These are phyloP conservation scores for Diogma glabrata DNA, from an alignment of 2,888 invertebrate genomes.

Conservation along the genomic window DNA sequence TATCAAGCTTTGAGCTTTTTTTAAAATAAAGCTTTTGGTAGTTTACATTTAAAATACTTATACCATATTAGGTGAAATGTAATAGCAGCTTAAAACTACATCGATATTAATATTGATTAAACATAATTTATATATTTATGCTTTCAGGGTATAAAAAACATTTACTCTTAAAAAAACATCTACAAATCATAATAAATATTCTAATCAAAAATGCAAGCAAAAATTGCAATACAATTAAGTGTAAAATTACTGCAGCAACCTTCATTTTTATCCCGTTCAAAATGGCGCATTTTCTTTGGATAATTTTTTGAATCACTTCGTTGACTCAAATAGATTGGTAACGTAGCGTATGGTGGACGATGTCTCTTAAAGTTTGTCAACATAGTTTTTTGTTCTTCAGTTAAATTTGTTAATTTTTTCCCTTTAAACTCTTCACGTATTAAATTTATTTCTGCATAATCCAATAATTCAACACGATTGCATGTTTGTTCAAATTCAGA, in stretches of 20 bases:
- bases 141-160: too few species aligned
- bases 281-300: conserved; percentile 34
- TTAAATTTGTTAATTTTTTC: conserved; percentile 32
- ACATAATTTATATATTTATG: too few species aligned
- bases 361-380: conserved; percentile 32
- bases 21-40: too few species aligned
- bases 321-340: conserved; percentile 36
- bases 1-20: too few species aligned
- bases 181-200: too few species aligned
- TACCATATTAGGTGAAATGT: too few species aligned
- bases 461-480: conserved; percentile 32
- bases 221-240: conserved; percentile 34
- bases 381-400: conserved; percentile 32
- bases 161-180: too few species aligned
- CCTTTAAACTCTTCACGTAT: conserved; percentile 31
- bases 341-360: conserved; percentile 33
- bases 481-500: conserved; percentile 32
- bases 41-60: too few species aligned
- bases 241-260: conserved; percentile 34
- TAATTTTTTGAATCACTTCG: conserved; percentile 36
- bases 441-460: conserved; percentile 29
- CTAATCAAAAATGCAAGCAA: conserved; percentile 37
- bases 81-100: too few species aligned
- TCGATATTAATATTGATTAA: too few species aligned
- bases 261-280: conserved; percentile 26